phyloP scores from a whole-genome alignment of 2,888 invertebrate genomes.

The Toxonevra muliebris region DNA sequence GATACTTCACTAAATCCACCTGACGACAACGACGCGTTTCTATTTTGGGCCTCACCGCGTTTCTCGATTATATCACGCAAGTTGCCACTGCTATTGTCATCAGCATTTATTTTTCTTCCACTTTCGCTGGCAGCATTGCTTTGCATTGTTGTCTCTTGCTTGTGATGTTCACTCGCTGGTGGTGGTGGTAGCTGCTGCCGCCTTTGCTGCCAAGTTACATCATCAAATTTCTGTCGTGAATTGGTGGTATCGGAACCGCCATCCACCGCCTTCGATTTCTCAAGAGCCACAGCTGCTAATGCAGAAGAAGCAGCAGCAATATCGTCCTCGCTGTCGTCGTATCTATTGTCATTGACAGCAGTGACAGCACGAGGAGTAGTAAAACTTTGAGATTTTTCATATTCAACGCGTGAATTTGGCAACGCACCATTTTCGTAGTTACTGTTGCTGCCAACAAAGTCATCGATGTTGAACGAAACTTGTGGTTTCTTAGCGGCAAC shows the following conservation, averaged over 20 bases:
- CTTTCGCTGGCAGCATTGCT: background rate
- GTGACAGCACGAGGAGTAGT: background rate
- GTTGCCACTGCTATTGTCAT: background rate
- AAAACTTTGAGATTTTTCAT: background rate
- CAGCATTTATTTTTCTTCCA: background rate
- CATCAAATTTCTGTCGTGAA: background rate
- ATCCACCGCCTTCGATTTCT: conserved; percentile 3
- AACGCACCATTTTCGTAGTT: no score
- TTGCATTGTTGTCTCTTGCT: conserved; percentile 7
- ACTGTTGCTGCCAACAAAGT: background rate
- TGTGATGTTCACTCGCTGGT: conserved; percentile 3
- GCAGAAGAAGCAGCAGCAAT: conserved; percentile 7
- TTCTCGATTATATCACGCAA: background rate
- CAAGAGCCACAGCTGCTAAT: background rate
- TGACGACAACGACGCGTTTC: conserved; percentile 2
- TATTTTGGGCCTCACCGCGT: conserved; percentile 17
- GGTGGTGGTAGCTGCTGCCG: background rate
- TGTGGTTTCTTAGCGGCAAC: conserved; percentile 2
- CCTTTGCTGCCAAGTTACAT: no score
- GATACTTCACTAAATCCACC: conserved; percentile 1
- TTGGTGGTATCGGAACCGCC: background rate
- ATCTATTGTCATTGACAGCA: background rate
- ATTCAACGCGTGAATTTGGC: background rate
- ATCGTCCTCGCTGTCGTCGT: background rate
- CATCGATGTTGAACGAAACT: background rate